Conservation (phyloP, 2,797 vertebrate genomes). For the Hypotaenidia okinawae region DNA sequence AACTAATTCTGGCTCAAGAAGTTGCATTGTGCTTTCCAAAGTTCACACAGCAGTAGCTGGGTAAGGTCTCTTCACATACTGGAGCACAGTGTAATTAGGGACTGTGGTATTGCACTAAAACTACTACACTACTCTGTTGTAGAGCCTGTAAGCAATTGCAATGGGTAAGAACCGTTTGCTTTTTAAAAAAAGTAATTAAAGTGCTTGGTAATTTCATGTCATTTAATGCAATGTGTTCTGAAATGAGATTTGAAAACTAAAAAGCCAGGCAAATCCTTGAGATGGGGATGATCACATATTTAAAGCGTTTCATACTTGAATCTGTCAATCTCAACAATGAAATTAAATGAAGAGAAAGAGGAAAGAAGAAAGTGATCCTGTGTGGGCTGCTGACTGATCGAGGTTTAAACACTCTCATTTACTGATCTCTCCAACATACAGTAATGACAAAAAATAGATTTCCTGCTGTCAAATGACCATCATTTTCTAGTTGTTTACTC, state of each 20-base stretch:
- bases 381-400: slow-evolving; percentile 20
- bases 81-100: background rate
- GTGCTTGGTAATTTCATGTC: slow-evolving; percentile 13
- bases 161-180: background rate
- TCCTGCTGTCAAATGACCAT: slow-evolving; percentile 36
- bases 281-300: slow-evolving; percentile 25
- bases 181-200: slow-evolving; percentile 38
- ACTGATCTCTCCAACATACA: slow-evolving; percentile 11
- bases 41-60: background rate
- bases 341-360: slow-evolving; percentile 22
- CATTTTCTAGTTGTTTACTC: slow-evolving; percentile 49
- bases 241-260: slow-evolving; percentile 49
- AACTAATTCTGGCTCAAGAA: background rate
- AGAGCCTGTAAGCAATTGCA: background rate
- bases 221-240: slow-evolving; percentile 20
- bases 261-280: slow-evolving; percentile 25
- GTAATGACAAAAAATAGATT: slow-evolving; percentile 34
- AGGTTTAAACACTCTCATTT: slow-evolving; percentile 41
- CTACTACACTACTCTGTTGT: background rate
- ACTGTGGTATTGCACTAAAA: background rate
- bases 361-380: slow-evolving; percentile 42
- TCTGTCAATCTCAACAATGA: slow-evolving; percentile 36
- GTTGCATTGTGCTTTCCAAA: background rate
- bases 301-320: slow-evolving; percentile 28
- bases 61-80: background rate